Percentiles rank a stretch among this genome's conserved stretches.
These are phyloP conservation scores for Apis cerana DNA, from an alignment of 1,140 invertebrate species.

Conservation along the genomic window DNA sequence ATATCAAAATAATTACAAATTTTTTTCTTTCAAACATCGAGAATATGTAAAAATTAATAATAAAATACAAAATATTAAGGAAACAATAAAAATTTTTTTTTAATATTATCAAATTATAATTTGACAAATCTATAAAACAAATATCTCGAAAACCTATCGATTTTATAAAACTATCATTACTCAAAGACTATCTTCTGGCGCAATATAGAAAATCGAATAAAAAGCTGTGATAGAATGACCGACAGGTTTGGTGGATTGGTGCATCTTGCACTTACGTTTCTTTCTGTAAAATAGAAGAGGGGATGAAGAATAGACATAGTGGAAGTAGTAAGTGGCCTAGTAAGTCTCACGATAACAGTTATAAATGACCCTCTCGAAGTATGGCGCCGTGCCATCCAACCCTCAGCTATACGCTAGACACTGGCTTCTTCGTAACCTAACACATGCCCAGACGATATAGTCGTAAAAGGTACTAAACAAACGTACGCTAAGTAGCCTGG, in stretches of 20 bases:
- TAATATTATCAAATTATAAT: background rate
- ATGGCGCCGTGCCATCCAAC: slow-evolving; percentile 59
- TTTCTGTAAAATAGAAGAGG: slow-evolving; percentile 24
- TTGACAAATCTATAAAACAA: background rate
- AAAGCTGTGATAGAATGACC: slow-evolving; percentile 57
- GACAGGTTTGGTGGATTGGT: slow-evolving; percentile 8
- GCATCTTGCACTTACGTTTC: slow-evolving; percentile 37
- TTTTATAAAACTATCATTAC: slow-evolving; percentile 39
- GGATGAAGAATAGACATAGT: slow-evolving; percentile 57
- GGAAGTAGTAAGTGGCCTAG: slow-evolving; percentile 67
- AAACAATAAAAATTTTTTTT: background rate
- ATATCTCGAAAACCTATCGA: slow-evolving; percentile 40
- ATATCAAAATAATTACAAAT: no score
- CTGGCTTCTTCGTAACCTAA: slow-evolving; percentile 54
- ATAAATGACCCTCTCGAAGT: slow-evolving; percentile 68
- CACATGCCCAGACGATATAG: slow-evolving; percentile 56
- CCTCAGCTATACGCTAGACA: slow-evolving; percentile 54
- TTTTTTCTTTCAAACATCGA: no score
- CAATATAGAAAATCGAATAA: slow-evolving; percentile 50
- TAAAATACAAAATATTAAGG: no score
- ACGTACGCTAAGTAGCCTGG: slow-evolving; percentile 62
- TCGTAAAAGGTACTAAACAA: slow-evolving; percentile 67
- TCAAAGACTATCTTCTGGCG: slow-evolving; percentile 40
- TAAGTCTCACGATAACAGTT: slow-evolving; percentile 68
- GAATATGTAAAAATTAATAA: no score